Conservation (phyloP, 2,797 vertebrate genomes). For the Gallinago solitaria region DNA sequence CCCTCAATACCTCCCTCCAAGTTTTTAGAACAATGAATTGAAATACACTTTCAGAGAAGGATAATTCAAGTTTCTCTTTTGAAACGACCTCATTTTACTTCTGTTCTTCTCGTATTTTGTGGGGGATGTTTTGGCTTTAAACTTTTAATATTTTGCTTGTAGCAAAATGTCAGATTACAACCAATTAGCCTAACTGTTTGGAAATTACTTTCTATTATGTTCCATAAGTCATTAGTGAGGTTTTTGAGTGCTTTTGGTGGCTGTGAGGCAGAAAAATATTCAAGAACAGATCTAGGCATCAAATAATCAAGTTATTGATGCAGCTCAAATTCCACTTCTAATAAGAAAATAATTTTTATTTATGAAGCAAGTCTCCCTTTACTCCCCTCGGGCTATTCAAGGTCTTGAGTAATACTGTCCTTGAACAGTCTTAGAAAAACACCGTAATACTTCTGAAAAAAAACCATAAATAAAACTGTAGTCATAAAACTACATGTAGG, state of each 20-base stretch:
- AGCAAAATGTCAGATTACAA: conserved; percentile 51
- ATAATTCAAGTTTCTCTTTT: not conserved
- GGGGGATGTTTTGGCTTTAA: conserved; percentile 1
- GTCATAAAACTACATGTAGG: not conserved
- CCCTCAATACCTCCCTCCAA: not conserved
- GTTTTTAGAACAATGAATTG: not conserved
- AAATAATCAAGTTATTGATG: conserved; percentile 63
- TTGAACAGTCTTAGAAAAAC: conserved; percentile 22
- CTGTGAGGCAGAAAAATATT: conserved; percentile 63
- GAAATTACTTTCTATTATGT: conserved; percentile 54
- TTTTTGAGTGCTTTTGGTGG: not conserved
- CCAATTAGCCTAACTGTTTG: conserved; percentile 53
- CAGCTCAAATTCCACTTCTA: conserved; percentile 12
- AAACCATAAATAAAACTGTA: not conserved
- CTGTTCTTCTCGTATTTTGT: not conserved
- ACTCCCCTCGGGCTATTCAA: not conserved
- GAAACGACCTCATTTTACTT: not conserved
- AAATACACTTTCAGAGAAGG: not conserved
- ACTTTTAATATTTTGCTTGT: conserved; percentile 22
- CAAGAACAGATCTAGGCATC: conserved; percentile 9
- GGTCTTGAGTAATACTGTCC: conserved; percentile 34
- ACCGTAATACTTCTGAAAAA: not conserved
- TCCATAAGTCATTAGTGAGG: conserved; percentile 58
- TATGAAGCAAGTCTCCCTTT: conserved; percentile 27
- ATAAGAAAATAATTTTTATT: conserved; percentile 62